Base-by-base conservation (phyloP, 2,888 invertebrate genomes). In the Cerceris ruficornis region DNA sequence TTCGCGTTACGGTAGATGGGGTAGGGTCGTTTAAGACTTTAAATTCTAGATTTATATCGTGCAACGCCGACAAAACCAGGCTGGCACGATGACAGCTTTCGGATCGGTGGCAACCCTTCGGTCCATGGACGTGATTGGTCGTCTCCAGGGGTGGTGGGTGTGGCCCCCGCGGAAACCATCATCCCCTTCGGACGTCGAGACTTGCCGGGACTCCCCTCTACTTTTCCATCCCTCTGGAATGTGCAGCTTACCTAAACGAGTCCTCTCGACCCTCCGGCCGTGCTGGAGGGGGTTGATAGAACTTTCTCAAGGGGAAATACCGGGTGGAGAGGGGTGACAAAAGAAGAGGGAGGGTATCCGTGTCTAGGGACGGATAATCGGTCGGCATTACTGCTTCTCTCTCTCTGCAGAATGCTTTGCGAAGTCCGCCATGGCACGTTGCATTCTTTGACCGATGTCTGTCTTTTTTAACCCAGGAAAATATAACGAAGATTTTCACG, bases 361-460 rank as follows among this genome's bases (percentile, higher is more conserved):
- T 86, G 88, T 86, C 87, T 87, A 82, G 85, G 83, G 85, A 88
- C 80, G 86, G 89, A 89, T 90, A 90, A 90, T 90, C 90, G 90
- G 83, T 83, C 80, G 85, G 86, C 87, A 86, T 89, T 88, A 88
- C 84, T 83, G 78, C 82, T 77, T 78, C 60, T 66, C 54, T 78
- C 54, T 78, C 61, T 58, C 64, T 54, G 57, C 62, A 42, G 28
- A 58, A 66, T 17, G 39, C 58, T 54, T 72, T 61, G 66, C 66
- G 69, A 69, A 75, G 54, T 77, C 75, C 73, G 72, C 77, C 72
- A 77, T 80, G 75, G 75, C 69, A 69, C 75, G 43, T 58, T 65
- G 46, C 57, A 39, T 42, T 61, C 59, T 74, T 66, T 49, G 59
- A 70, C 60, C 66, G 67, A 17, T 64, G 58, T 42, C 46, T 43